Evolutionary conservation across 2,113 vertebrate species (phyloP).

Genomic region (Butorides virescens): DNA sequence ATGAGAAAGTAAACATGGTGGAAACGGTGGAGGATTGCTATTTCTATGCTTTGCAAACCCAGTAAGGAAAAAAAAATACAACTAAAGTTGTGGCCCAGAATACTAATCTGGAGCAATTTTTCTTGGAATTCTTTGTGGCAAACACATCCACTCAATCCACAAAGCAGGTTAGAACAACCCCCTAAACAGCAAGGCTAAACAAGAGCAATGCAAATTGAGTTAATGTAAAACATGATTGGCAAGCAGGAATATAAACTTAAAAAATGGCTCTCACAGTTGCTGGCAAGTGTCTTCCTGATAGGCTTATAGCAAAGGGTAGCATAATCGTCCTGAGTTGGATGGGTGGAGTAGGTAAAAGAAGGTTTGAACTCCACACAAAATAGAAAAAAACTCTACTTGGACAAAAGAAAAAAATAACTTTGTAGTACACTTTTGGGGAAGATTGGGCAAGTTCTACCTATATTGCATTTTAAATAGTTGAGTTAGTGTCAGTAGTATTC

Average conservation of each 20-base stretch:
- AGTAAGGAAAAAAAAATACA: slow-evolving; percentile 12
- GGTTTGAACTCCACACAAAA: neutral
- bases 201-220: slow-evolving; percentile 46
- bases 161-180: neutral
- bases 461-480: neutral
- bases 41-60: neutral
- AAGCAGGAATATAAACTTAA: neutral
- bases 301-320: neutral
- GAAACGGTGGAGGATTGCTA: neutral
- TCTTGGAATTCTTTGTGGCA: neutral
- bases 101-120: neutral
- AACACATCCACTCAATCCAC: neutral
- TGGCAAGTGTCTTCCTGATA: neutral
- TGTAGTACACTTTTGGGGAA: neutral
- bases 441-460: neutral
- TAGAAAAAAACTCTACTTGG: neutral
- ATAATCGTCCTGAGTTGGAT: neutral
- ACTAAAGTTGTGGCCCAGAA: neutral
- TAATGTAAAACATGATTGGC: neutral
- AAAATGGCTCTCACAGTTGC: neutral
- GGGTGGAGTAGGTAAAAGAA: neutral
- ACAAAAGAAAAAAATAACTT: neutral
- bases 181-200: slow-evolving; percentile 37
- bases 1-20: neutral
- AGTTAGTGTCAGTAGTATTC: neutral